Percentiles rank a stretch among this genome's conserved stretches.
phyloP scores from a whole-genome alignment of 2,888 invertebrate genomes.

The Electrophaes corylata region DNA sequence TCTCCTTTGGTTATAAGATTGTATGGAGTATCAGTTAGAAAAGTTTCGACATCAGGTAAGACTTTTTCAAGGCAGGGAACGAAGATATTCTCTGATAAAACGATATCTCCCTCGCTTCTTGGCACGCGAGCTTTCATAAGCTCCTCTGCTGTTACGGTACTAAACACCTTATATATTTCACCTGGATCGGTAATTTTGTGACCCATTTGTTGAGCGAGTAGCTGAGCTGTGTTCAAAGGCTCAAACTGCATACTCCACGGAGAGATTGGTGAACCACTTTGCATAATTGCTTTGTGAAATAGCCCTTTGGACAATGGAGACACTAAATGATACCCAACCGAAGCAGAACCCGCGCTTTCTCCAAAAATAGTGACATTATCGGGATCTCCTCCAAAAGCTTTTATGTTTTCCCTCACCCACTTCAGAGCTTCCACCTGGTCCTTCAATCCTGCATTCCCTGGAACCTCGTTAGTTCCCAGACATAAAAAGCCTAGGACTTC shows the following conservation, averaged over 20 bases:
- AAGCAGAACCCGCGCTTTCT: conserved; percentile 75
- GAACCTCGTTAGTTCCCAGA: conserved; percentile 69
- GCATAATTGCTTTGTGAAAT: conserved; percentile 70
- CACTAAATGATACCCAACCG: conserved; percentile 67
- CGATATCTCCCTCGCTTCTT: conserved; percentile 63
- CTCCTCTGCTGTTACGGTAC: conserved; percentile 49
- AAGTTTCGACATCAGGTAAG: conserved; percentile 51
- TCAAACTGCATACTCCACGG: conserved; percentile 73
- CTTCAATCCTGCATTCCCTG: conserved; percentile 74
- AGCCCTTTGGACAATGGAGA: conserved; percentile 72
- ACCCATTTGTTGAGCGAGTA: conserved; percentile 61
- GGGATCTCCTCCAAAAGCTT: conserved; percentile 70
- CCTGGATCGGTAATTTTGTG: conserved; percentile 54
- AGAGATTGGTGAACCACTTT: conserved; percentile 72
- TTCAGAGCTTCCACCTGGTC: conserved; percentile 71
- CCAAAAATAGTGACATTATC: conserved; percentile 72
- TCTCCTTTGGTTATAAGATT: conserved; percentile 58
- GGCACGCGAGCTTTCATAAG: conserved; percentile 63
- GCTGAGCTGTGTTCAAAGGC: conserved; percentile 61
- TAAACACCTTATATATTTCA: conserved; percentile 61
- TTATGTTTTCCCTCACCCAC: conserved; percentile 70
- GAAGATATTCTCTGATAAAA: conserved; percentile 71
- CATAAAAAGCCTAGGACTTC: conserved; percentile 74
- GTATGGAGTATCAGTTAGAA: conserved; percentile 65
- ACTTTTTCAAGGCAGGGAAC: conserved; percentile 70